Evolutionary conservation across 2,113 vertebrate genomes (phyloP).

Genomic region (Pipra filicauda): DNA sequence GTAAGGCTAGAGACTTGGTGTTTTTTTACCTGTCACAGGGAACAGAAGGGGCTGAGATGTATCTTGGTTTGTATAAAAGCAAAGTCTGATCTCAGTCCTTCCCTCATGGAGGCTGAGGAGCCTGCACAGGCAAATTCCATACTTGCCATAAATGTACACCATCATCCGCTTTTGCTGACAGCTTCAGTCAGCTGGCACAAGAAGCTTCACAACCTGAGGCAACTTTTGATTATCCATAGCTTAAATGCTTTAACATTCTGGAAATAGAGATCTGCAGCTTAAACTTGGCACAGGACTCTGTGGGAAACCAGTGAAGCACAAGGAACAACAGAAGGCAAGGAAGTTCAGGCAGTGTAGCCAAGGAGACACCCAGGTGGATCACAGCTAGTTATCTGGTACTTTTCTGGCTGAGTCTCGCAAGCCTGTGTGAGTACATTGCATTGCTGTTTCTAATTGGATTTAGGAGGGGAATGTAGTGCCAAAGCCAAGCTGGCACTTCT

Average conservation of each 20-base stretch:
- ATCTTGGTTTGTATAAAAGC: background rate
- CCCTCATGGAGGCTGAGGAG: background rate
- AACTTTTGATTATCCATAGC: slow-evolving; percentile 41
- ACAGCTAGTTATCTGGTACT: background rate
- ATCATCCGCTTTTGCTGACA: background rate
- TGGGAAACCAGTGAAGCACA: slow-evolving; percentile 2
- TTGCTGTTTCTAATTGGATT: background rate
- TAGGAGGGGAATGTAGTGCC: background rate
- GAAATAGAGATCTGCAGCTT: slow-evolving; percentile 32
- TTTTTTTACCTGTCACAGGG: background rate
- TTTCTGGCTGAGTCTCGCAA: background rate
- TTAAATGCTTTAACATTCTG: slow-evolving; percentile 31
- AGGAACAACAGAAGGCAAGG: slow-evolving; percentile 2
- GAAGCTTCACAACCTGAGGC: slow-evolving; percentile 6
- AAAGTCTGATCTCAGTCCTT: background rate
- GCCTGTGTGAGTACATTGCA: background rate
- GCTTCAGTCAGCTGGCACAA: slow-evolving; percentile 44
- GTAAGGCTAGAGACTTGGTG: background rate
- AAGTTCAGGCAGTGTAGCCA: slow-evolving; percentile 30
- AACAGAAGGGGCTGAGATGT: background rate
- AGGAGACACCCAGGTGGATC: slow-evolving; percentile 30
- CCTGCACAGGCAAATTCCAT: slow-evolving; percentile 52
- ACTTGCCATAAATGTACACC: background rate
- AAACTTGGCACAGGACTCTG: slow-evolving; percentile 11
- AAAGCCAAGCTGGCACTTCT: background rate